Evolutionary conservation across 2,888 invertebrate genomes (phyloP), one percentile per base, ranked within the genome.

Genomic region (Sphaerolaimus hirsutus): DNA sequence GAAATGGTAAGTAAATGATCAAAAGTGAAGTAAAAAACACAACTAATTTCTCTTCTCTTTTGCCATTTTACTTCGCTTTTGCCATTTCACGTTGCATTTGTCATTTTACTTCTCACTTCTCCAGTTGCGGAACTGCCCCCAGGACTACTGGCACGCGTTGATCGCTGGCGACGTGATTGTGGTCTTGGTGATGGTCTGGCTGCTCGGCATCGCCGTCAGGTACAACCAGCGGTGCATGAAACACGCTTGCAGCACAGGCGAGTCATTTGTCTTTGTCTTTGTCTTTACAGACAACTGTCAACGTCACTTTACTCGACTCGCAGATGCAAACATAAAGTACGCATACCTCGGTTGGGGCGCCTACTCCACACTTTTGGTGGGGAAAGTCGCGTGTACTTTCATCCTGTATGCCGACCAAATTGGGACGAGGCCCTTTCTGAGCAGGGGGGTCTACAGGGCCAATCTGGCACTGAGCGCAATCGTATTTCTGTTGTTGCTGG

Each of bases 311-410:
- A n/a, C n/a, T n/a, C n/a, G n/a, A n/a, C n/a, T n/a, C n/a, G 21
- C 48, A 61, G 52, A 58, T 58, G 47, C 64, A 56, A 46, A 53
- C 58, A 25, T 58, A 23, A 52, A 53, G 35, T 56, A 52, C 47
- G 66, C 67, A 21, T 72, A 70, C 55, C 56, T 70, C 24, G 66
- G 70, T 0, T 73, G 73, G 73, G 53, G 70, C 32, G 57, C 70
- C 42, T 73, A 73, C 57, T 63, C 69, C 10, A 46, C 62, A 7
- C 55, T 71, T 2, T 58, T 73, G 23, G 64, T 69, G 24, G 64
- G 66, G 14, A 71, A 71, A 56, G 59, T 72, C 23, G 64, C 65
- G 38, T 61, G 71, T 24, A 66, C 72, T 43, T 71, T 71, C 56
- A 66, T 67, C 46, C 61, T 58, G 12, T 61, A 64, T 54, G 51